Percentiles rank a stretch among this genome's conserved stretches.
Evolutionary conservation across 2,113 vertebrate genomes (phyloP).

Genomic region (Tachuris rubrigastra): DNA sequence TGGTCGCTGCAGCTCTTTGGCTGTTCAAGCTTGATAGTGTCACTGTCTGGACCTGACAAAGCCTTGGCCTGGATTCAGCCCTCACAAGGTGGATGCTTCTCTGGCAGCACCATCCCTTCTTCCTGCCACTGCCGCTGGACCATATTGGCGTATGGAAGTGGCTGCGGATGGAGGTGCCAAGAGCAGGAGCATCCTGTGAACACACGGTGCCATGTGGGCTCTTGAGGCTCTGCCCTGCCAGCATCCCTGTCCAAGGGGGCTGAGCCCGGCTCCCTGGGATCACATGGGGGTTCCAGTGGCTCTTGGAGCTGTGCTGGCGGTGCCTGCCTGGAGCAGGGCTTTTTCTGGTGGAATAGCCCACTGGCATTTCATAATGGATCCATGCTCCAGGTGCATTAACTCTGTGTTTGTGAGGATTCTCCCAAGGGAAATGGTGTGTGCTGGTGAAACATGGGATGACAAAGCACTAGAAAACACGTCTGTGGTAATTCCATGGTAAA

Average conservation of each 20-base stretch:
- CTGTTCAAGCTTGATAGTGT: neutral
- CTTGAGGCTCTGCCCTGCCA: neutral
- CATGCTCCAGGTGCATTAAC: fast-evolving
- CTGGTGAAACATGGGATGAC: neutral
- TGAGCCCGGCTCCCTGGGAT: fast-evolving
- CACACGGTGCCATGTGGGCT: fast-evolving
- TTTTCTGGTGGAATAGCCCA: neutral
- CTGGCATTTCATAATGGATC: fast-evolving
- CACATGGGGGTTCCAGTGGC: fast-evolving
- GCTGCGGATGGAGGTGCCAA: fast-evolving
- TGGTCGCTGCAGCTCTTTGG: neutral
- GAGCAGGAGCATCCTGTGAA: fast-evolving
- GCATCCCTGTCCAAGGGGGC: fast-evolving
- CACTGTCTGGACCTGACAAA: fast-evolving
- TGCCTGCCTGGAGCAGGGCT: neutral
- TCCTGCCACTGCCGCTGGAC: neutral
- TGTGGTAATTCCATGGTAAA: neutral
- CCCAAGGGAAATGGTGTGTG: fast-evolving
- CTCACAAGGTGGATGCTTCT: fast-evolving
- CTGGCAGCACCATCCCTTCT: neutral
- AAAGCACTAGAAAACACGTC: neutral
- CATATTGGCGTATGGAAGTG: fast-evolving
- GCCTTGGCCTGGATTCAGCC: neutral
- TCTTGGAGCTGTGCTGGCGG: neutral
- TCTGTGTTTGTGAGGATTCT: neutral